phyloP scores from a whole-genome alignment of 2,888 invertebrate species.

The Oligia latruncula region DNA sequence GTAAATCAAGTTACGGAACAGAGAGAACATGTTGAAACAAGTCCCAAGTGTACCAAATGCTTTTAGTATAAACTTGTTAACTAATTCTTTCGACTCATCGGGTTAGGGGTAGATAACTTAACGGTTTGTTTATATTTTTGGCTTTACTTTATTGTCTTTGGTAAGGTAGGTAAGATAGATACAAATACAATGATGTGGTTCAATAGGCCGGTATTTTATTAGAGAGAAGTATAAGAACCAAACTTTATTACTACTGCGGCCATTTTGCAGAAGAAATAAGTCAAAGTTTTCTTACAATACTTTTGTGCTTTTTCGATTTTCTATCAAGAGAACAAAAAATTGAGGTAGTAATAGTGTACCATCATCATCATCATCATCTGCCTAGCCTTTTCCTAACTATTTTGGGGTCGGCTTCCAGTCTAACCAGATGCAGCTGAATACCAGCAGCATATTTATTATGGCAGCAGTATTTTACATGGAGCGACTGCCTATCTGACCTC shows the following conservation, averaged over 20 bases:
- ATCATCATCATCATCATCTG: no score
- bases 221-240: background rate
- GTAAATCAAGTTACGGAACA: slow-evolving; percentile 54
- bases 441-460: no score
- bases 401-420: no score
- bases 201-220: background rate
- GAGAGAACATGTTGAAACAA: slow-evolving; percentile 38
- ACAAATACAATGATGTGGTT: background rate
- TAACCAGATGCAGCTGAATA: no score
- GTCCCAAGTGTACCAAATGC: slow-evolving; percentile 52
- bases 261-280: background rate
- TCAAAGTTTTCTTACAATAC: background rate
- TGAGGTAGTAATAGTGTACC: no score
- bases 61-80: slow-evolving; percentile 50
- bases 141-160: background rate
- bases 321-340: background rate
- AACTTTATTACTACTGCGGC: background rate
- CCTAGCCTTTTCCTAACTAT: no score
- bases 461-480: no score
- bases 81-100: slow-evolving; percentile 33
- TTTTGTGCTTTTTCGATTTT: background rate
- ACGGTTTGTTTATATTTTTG: background rate
- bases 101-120: background rate
- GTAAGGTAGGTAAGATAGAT: no score
- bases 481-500: no score